These are phyloP conservation scores for Enteromius mattozi DNA, from an alignment of 2,797 vertebrate genomes.

Conservation along the genomic window DNA sequence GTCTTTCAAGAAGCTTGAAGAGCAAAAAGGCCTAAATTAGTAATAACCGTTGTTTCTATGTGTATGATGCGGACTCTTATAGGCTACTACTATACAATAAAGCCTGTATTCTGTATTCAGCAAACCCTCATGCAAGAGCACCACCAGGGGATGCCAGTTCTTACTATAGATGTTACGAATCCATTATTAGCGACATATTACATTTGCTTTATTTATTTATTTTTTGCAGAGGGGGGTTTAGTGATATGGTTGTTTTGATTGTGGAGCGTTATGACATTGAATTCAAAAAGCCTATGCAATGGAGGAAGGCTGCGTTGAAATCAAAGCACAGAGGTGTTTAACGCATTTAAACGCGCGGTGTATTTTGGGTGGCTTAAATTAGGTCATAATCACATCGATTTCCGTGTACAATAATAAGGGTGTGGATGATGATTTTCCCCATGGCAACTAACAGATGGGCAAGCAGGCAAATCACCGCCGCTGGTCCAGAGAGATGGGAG, in stretches of 20 bases:
- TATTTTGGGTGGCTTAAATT: slow-evolving; percentile 7
- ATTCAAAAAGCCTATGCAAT: slow-evolving; percentile 27
- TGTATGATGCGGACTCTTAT: not conserved
- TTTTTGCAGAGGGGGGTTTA: not conserved
- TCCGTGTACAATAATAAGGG: slow-evolving; percentile 10
- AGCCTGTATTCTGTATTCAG: slow-evolving; percentile 3
- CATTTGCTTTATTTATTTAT: not conserved
- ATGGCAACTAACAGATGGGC: slow-evolving; percentile 1
- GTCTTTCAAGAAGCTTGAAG: not conserved
- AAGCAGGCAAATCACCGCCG: slow-evolving; percentile 34
- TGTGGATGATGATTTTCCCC: slow-evolving; percentile 3
- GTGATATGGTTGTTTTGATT: slow-evolving; percentile 50
- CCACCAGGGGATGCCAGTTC: slow-evolving; percentile 60
- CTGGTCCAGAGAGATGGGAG: slow-evolving; percentile 42
- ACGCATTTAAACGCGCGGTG: not conserved
- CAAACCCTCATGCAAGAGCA: slow-evolving; percentile 59
- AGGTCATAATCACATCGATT: not conserved
- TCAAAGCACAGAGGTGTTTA: not conserved
- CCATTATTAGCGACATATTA: not conserved
- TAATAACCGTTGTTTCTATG: not conserved
- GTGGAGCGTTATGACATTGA: slow-evolving; percentile 54
- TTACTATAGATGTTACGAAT: slow-evolving; percentile 63
- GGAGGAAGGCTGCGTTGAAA: not conserved
- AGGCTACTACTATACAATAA: not conserved
- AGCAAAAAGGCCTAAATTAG: not conserved